Evolutionary conservation across 1,140 invertebrate species (phyloP).

Genomic region (Heliconius hermathena): DNA sequence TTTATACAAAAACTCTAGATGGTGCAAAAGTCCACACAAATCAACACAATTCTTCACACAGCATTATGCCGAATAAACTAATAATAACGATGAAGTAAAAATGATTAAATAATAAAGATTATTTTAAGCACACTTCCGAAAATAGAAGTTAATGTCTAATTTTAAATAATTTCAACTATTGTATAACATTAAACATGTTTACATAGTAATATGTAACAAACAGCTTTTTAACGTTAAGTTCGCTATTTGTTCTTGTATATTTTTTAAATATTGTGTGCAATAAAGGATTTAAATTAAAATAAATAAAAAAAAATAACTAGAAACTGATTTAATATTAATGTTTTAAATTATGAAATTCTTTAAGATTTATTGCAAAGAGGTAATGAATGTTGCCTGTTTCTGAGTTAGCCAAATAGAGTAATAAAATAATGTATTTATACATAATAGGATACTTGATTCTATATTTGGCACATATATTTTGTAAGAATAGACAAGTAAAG

Average conservation of each 20-base stretch:
- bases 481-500: constrained; percentile 4
- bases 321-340: neutral
- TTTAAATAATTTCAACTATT: neutral
- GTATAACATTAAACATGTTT: neutral
- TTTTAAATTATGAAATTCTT: neutral
- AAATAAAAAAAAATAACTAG: neutral
- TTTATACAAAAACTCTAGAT: too few relatives aligned
- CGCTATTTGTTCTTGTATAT: too few relatives aligned
- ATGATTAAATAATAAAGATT: too few relatives aligned
- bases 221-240: too few relatives aligned
- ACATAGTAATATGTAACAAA: neutral
- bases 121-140: neutral
- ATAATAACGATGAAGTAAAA: too few relatives aligned
- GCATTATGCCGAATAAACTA: too few relatives aligned
- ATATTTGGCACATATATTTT: constrained; percentile 1
- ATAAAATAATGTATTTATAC: constrained; percentile 7
- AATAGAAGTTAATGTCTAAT: neutral
- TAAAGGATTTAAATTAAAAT: too few relatives aligned
- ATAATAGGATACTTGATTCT: constrained; percentile 10
- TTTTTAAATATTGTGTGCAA: too few relatives aligned
- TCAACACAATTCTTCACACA: too few relatives aligned
- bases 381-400: neutral
- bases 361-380: neutral
- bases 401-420: neutral
- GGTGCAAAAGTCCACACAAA: too few relatives aligned